A percentile compares a stretch with the other conserved stretches of the same genome.
Evolutionary conservation across 2,797 vertebrate genomes (phyloP).

Genomic region (Syngnathus acus): DNA sequence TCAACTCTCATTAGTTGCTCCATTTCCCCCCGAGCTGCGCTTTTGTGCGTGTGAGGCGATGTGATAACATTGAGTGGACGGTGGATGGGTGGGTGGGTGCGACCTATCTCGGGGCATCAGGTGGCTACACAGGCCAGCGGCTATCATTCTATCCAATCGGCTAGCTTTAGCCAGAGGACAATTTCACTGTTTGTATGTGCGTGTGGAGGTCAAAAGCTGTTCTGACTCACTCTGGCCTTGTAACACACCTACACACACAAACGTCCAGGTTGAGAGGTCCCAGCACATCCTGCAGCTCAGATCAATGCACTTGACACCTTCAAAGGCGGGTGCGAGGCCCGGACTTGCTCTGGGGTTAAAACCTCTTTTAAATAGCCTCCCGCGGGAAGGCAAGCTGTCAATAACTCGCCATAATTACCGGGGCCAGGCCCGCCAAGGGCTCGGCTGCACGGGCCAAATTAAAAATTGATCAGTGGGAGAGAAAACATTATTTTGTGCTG

Average conservation of each 20-base stretch:
- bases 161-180: conserved; percentile 56
- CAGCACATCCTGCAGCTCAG: conserved; percentile 80
- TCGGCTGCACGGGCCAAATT: conserved; percentile 69
- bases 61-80: conserved; percentile 27
- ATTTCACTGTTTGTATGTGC: conserved; percentile 27
- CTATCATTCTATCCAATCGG: conserved; percentile 40
- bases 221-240: conserved; percentile 57
- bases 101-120: conserved; percentile 48
- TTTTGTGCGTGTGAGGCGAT: conserved; percentile 16
- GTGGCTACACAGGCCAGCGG: conserved; percentile 47
- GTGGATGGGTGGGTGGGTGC: conserved; percentile 11
- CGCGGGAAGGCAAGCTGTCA: conserved; percentile 81
- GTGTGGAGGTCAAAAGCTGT: conserved; percentile 42
- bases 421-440: conserved; percentile 69
- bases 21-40: conserved; percentile 34
- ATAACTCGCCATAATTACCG: conserved; percentile 88
- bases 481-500: conserved; percentile 74
- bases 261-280: conserved; percentile 76
- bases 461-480: conserved; percentile 78
- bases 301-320: conserved; percentile 88
- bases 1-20: conserved; percentile 42
- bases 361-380: conserved; percentile 88
- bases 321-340: conserved; percentile 76
- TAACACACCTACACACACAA: conserved; percentile 47
- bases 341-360: conserved; percentile 85